Percentiles rank a stretch among this genome's conserved stretches.
Conservation (phyloP, 2,797 vertebrate genomes). For the Poliocrania exsul region DNA sequence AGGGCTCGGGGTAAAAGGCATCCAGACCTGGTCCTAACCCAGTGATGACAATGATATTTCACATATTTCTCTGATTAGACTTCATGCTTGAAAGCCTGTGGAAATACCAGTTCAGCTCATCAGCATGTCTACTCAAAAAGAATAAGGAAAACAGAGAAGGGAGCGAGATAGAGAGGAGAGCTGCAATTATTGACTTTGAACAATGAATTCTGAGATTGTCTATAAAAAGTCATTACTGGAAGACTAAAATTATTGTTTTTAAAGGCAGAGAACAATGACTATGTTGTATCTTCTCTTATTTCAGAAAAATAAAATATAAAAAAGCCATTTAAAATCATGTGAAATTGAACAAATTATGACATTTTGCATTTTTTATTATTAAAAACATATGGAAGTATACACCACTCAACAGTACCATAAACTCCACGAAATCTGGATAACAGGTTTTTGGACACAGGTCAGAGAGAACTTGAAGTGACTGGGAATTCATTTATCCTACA, state of each 20-base stretch:
- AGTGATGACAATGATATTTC: neutral
- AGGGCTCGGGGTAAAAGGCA: neutral
- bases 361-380: neutral
- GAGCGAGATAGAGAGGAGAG: neutral
- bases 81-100: neutral
- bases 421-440: neutral
- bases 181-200: neutral
- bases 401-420: neutral
- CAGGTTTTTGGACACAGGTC: neutral
- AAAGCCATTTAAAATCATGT: neutral
- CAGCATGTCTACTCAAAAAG: neutral
- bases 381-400: neutral
- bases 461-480: neutral
- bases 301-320: neutral
- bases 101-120: neutral
- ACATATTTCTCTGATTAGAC: neutral
- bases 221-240: neutral
- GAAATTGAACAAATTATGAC: neutral
- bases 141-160: neutral
- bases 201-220: neutral
- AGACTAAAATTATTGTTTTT: neutral
- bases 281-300: neutral
- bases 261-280: neutral
- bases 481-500: neutral
- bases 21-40: neutral